Conservation (phyloP, 1,140 invertebrate species). For the Rhizoglyphus robini region DNA sequence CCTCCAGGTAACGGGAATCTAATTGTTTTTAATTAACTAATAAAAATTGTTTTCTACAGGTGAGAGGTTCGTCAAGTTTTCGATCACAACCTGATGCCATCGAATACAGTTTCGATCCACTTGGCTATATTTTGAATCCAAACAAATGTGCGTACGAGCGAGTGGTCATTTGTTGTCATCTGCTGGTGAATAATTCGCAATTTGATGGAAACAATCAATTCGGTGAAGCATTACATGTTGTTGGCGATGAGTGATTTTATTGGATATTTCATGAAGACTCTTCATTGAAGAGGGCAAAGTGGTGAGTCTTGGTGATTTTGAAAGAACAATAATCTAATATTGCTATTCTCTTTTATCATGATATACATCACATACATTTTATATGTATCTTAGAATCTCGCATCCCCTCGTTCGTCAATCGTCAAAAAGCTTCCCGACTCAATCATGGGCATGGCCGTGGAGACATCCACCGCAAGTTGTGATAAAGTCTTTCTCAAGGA, state of each 20-base stretch:
- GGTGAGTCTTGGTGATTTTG: too few species aligned
- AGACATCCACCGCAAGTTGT: conserved; percentile 65
- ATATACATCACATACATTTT: too few species aligned
- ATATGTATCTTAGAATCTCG: conserved; percentile 41
- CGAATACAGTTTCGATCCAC: conserved; percentile 50
- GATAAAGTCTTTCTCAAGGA: conserved; percentile 77
- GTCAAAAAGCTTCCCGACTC: conserved; percentile 66
- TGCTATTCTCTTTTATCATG: too few species aligned
- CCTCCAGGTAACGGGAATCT: too few species aligned
- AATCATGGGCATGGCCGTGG: conserved; percentile 65
- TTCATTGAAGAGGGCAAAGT: conserved; percentile 52
- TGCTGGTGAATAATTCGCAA: conserved; percentile 82
- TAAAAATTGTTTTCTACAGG: too few species aligned
- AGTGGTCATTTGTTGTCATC: conserved; percentile 71
- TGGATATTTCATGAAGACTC: conserved; percentile 86
- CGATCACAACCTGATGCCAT: not conserved
- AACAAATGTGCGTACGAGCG: conserved; percentile 82
- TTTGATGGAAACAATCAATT: conserved; percentile 69
- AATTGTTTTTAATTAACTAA: too few species aligned
- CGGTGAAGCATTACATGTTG: conserved; percentile 86
- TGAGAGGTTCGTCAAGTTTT: too few species aligned
- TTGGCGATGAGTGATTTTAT: conserved; percentile 83
- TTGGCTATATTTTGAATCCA: conserved; percentile 58
- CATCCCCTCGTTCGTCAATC: conserved; percentile 69
- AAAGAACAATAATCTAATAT: too few species aligned